Base-by-base conservation (phyloP, 23 tunicate species). In the Styela plicata region DNA sequence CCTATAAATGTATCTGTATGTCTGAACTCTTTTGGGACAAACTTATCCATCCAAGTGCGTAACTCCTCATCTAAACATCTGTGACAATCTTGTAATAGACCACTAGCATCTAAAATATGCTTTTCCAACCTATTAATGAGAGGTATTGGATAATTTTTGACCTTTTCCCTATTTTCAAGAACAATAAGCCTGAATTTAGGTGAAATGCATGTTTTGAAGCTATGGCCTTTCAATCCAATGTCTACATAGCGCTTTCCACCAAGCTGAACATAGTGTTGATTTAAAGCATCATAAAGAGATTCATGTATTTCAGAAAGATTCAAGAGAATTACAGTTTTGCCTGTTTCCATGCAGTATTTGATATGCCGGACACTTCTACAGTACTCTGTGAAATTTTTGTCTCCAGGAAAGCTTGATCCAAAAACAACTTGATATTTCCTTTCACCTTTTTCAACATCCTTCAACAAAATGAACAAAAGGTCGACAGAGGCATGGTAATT, bases 251-350 rank as follows among this genome's bases (percentile, higher is more conserved):
- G 61, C 57, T 86, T 84, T 3, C 73, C 89, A 71, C 84, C 85
- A 86, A 86, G 80, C 18, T 85, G 69, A n/a, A 86, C 89, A 57
- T 86, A 86, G 63, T 86, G 89, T 33, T 79, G 85, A 63, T 86
- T 86, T 7, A 86, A 52, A 52, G 89, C 89, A 80, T 86, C 89
- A 70, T 86, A 86, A 24, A 86, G 71, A 2, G 89, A 86, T 33
- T 86, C 89, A 37, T 86, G 80, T 16, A 86, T 36, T 69, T 86
- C 89, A 31, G 73, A 36, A 17, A 86, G 63, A 71, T 86, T 86
- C 22, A 86, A 71, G 10, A 86, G 36, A 21, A 86, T 85, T 19
- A 86, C 89, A 2, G 89, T 63, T 62, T 35, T 62, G 2, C 89
- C 89, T 29, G 85, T 34, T 35, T 86, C 89, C 89, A 86, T 86